phyloP scores from a whole-genome alignment of 2,113 vertebrate species.

The Chunga burmeisteri region DNA sequence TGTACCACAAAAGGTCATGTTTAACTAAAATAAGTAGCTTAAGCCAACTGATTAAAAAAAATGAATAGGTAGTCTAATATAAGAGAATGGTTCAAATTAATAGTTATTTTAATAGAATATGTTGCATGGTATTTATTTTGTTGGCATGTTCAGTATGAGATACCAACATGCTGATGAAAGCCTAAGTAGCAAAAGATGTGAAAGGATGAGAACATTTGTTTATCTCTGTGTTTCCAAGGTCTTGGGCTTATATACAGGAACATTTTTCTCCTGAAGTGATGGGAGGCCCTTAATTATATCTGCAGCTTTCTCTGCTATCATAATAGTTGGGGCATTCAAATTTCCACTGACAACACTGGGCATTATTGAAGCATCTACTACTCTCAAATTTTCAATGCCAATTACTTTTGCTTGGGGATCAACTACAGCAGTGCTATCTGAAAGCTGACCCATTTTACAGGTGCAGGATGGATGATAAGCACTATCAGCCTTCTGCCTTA shows the following conservation, averaged over 20 bases:
- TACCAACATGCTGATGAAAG: background rate
- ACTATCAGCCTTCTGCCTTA: conserved; percentile 88
- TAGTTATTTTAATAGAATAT: background rate
- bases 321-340: conserved; percentile 93
- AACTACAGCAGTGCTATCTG: conserved; percentile 85
- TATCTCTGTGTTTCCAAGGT: conserved; percentile 83
- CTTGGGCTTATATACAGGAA: conserved; percentile 84
- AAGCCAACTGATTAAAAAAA: background rate
- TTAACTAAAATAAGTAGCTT: background rate
- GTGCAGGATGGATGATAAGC: conserved; percentile 97
- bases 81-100: background rate
- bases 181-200: background rate
- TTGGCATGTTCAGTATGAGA: background rate
- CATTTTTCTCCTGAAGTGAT: conserved; percentile 72
- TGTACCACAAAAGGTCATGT: background rate
- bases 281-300: conserved; percentile 88
- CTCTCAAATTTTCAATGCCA: conserved; percentile 85
- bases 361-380: conserved; percentile 97
- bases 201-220: background rate
- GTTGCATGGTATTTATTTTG: background rate
- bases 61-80: background rate
- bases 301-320: conserved; percentile 95
- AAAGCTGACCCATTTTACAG: conserved; percentile 90
- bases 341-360: conserved; percentile 94
- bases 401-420: conserved; percentile 84